phyloP scores from a whole-genome alignment of 1,140 invertebrate genomes.

The Drosophila burlai region DNA sequence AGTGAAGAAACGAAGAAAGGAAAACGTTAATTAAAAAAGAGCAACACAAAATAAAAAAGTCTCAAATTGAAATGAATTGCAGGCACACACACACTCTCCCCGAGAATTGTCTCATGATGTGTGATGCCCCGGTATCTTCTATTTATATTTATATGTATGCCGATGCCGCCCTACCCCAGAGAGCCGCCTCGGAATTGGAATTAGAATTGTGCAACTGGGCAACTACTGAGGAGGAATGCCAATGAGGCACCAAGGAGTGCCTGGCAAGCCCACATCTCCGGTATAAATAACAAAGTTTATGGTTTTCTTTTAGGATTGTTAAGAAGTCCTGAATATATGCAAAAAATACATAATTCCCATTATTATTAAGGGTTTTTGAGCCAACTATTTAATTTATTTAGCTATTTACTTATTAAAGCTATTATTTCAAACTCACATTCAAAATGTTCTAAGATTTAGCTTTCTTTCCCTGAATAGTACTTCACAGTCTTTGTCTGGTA shows the following conservation, averaged over 20 bases:
- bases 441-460: not conserved
- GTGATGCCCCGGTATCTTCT: constrained; percentile 32
- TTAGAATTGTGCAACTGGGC: constrained; percentile 55
- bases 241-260: constrained; percentile 28
- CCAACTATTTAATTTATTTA: not conserved
- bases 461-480: not conserved
- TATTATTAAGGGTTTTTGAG: not conserved
- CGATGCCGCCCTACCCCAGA: constrained; percentile 58
- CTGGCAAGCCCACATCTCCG: not conserved
- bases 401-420: not conserved
- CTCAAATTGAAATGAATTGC: constrained; percentile 53
- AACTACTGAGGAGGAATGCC: constrained; percentile 24
- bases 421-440: not conserved
- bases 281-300: not conserved
- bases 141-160: constrained; percentile 56
- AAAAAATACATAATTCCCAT: not conserved
- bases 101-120: constrained; percentile 46
- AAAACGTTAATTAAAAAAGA: constrained; percentile 65
- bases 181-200: constrained; percentile 48
- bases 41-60: constrained; percentile 68
- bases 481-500: too few species aligned
- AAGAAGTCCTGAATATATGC: not conserved
- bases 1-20: constrained; percentile 57
- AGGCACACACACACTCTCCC: constrained; percentile 30
- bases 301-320: not conserved